Evolutionary conservation across 1,140 invertebrate genomes (phyloP).

Genomic region (Metaphire vulgaris): DNA sequence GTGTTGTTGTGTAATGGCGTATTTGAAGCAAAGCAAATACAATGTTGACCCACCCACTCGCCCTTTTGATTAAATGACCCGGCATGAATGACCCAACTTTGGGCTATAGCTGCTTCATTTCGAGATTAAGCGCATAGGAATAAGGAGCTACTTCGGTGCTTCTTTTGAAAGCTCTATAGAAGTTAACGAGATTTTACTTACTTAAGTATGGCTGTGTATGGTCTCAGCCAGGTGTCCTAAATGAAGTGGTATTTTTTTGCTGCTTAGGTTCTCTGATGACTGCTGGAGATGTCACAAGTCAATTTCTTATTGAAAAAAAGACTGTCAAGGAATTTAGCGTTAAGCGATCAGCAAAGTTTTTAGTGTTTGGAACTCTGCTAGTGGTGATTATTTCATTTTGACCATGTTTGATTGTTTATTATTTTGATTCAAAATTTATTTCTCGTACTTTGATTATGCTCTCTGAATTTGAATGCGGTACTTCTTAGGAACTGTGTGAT

Average conservation of each 20-base stretch:
- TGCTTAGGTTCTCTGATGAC: constrained; percentile 7
- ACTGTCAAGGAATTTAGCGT: constrained; percentile 3
- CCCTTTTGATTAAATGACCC: too few relatives aligned
- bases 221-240: too few relatives aligned
- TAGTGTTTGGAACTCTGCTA: constrained; percentile 7
- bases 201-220: too few relatives aligned
- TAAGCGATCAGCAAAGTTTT: constrained; percentile 6
- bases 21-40: too few relatives aligned
- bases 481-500: neutral
- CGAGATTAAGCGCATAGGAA: too few relatives aligned
- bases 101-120: too few relatives aligned
- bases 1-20: too few relatives aligned
- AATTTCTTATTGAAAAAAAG: constrained; percentile 7
- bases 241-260: neutral
- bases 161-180: too few relatives aligned
- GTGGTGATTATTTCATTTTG: neutral
- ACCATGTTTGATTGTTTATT: neutral
- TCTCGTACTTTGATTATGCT: neutral
- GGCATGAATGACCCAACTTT: too few relatives aligned
- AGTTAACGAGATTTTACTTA: too few relatives aligned
- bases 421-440: neutral
- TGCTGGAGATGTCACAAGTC: constrained; percentile 9
- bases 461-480: neutral
- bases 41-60: too few relatives aligned
- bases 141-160: too few relatives aligned